Percentiles rank a stretch among this genome's conserved stretches.
Evolutionary conservation across 2,888 invertebrate genomes (phyloP).

Genomic region (Conomelus anceps): DNA sequence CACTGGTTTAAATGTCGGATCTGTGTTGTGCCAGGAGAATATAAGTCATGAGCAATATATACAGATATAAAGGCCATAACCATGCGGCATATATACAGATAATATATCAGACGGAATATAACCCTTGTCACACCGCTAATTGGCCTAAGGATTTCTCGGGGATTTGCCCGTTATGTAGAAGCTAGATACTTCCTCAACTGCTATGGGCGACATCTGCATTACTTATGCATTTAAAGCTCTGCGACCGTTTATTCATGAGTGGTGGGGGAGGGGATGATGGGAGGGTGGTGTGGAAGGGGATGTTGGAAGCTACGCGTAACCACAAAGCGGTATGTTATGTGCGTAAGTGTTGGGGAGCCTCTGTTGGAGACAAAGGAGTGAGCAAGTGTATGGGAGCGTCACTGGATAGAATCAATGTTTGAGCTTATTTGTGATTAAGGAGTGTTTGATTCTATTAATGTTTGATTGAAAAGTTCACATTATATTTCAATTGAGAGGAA

Average conservation of each 20-base stretch:
- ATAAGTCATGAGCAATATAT: background rate
- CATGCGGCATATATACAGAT: background rate
- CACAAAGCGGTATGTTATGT: background rate
- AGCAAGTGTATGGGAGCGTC: background rate
- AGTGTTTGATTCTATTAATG: too few species aligned
- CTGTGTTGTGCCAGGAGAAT: background rate
- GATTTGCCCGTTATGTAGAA: background rate
- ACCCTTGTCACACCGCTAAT: background rate
- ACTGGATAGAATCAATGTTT: background rate
- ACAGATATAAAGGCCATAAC: background rate
- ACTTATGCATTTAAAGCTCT: background rate
- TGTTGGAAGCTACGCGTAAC: too few species aligned
- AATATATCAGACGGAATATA: background rate
- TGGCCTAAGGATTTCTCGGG: background rate
- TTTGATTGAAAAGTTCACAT: too few species aligned
- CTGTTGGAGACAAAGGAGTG: background rate
- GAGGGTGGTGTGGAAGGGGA: background rate
- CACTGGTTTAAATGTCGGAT: background rate
- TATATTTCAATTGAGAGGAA: too few species aligned
- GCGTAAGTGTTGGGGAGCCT: background rate
- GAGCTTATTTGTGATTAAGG: too few species aligned
- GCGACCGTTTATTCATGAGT: background rate
- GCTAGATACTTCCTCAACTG: background rate
- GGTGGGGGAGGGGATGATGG: background rate
- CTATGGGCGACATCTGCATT: background rate